Evolutionary conservation across 2,113 vertebrate species (phyloP), one percentile per base, ranked within the genome.

Genomic region (Aspidoscelis tigris): DNA sequence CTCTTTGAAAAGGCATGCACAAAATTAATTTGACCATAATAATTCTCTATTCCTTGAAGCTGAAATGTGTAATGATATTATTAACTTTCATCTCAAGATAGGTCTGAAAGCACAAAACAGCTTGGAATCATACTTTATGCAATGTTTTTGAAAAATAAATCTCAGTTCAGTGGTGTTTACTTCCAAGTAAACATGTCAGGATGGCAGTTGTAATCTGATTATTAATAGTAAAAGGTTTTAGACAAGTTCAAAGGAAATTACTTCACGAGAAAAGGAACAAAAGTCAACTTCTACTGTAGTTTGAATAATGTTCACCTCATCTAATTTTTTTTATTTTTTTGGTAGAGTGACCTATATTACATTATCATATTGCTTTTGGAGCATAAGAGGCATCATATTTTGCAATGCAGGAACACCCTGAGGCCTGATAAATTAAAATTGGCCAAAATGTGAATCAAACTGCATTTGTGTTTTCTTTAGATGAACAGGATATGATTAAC

Each of bases 361-460:
- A 53, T 7, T 39, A 86, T 81, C 4, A 47, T 64, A 39, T 79
- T 39, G 83, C 0, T 39, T 43, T 77, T 81, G 53, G 71, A 86
- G 77, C 50, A 7, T 72, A 41, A n/a, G 14, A 76, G 55, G 22
- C 26, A 69, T 80, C 66, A 68, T 83, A 5, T 66, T 85, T n/a
- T 71, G 33, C 7, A 24, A 21, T 41, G n/a, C 44, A 55, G 24
- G 55, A 72, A 21, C 10, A 43, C 8, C 5, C 64, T 22, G 6
- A 50, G 78, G 70, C 72, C 80, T 76, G 88, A 41, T 72, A 81
- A 7, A 75, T 77, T 85, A 7, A 77, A 44, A 1, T 2, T 6
- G 71, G 77, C 74, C 61, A 55, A 33, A 78, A 5, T 84, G 55
- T 10, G 82, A 91, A 81, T 73, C 10, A 70, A 55, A 71, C 78